Conservation (phyloP, 1,140 invertebrate species). For the Magallana angulata region DNA sequence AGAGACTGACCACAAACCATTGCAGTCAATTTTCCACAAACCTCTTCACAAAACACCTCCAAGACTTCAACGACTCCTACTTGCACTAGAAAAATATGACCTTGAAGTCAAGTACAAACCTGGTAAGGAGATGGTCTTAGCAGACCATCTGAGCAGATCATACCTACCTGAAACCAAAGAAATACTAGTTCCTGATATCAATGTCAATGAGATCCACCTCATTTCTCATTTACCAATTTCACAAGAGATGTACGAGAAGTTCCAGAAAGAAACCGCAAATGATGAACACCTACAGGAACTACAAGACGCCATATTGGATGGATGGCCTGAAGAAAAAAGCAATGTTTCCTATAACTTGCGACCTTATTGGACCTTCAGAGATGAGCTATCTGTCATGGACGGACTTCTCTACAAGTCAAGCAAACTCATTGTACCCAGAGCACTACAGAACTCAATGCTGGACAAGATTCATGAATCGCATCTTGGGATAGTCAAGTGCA, state of each 20-base stretch:
- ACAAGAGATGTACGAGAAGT: neutral
- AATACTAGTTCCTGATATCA: constrained; percentile 27
- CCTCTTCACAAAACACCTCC: constrained; percentile 53
- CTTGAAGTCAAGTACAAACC: constrained; percentile 51
- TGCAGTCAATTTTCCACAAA: constrained; percentile 65
- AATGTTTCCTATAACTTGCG: constrained; percentile 18
- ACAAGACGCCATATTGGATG: constrained; percentile 45
- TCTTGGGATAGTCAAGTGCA: constrained; percentile 60
- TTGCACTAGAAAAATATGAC: constrained; percentile 62
- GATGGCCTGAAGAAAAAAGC: constrained; percentile 52
- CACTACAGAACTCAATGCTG: constrained; percentile 45
- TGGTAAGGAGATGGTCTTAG: constrained; percentile 54
- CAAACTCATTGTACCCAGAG: constrained; percentile 53
- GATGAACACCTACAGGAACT: constrained; percentile 41
- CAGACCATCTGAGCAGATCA: constrained; percentile 54
- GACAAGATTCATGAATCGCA: constrained; percentile 55
- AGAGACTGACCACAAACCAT: constrained; percentile 74
- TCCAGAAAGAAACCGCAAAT: constrained; percentile 35
- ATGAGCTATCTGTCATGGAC: constrained; percentile 52
- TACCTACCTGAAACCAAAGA: constrained; percentile 43
- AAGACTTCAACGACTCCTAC: constrained; percentile 63
- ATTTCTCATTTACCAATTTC: constrained; percentile 44
- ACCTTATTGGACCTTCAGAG: constrained; percentile 52
- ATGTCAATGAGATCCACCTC: constrained; percentile 60
- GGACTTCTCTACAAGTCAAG: constrained; percentile 50